Evolutionary conservation across 2,113 vertebrate genomes (phyloP).

Genomic region (Cyprinus carpio): DNA sequence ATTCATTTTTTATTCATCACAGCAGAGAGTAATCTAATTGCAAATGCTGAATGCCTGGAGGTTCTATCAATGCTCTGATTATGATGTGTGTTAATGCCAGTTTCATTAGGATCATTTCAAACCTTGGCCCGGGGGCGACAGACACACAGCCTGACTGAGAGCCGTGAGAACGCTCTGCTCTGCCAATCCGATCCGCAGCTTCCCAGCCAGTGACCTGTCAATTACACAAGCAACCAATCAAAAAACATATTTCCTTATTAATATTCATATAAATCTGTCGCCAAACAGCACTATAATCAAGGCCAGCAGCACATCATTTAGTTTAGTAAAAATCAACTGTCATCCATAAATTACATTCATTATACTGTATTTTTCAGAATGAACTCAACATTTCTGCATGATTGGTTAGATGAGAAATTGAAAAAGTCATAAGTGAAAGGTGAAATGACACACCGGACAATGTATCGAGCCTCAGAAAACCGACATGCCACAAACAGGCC

Average conservation of each 20-base stretch:
- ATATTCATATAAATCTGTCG: constrained; percentile 3
- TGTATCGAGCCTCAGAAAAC: constrained; percentile 86
- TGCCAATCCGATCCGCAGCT: constrained; percentile 87
- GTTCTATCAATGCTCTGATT: constrained; percentile 4
- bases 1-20: constrained; percentile 28
- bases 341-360: constrained; percentile 2
- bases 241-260: neutral
- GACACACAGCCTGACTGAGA: constrained; percentile 82
- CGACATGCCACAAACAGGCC: constrained; percentile 89
- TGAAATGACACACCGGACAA: constrained; percentile 78
- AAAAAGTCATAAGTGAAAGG: neutral
- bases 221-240: constrained; percentile 53
- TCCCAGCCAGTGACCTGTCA: constrained; percentile 86
- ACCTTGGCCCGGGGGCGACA: constrained; percentile 87
- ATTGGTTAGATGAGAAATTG: neutral
- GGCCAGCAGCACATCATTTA: neutral
- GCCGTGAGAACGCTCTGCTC: constrained; percentile 86
- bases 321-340: constrained; percentile 2
- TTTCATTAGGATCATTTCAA: constrained; percentile 26
- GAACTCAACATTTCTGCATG: neutral
- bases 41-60: constrained; percentile 18
- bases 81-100: constrained; percentile 22
- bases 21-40: constrained; percentile 1
- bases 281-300: neutral
- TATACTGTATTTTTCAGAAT: neutral